Conservation (phyloP, 2,888 invertebrate genomes). For the Entomobrya multifasciata region DNA sequence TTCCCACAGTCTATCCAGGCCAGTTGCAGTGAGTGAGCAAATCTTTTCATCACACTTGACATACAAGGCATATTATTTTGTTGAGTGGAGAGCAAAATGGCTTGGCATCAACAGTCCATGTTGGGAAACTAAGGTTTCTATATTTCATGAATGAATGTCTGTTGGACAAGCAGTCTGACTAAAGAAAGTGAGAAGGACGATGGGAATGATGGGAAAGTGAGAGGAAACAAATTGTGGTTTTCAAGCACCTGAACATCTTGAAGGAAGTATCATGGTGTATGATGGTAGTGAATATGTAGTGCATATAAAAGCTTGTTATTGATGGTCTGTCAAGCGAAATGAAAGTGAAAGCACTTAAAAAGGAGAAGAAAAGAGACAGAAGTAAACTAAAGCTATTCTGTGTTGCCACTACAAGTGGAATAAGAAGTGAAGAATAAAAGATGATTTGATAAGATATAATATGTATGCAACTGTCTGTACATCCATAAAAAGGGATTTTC, state of each 20-base stretch:
- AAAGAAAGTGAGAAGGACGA: too few species aligned
- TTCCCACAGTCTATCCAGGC: too few species aligned
- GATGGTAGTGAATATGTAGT: too few species aligned
- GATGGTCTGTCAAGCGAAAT: conserved; percentile 63
- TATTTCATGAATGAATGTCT: too few species aligned
- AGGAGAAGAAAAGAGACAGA: conserved; percentile 36
- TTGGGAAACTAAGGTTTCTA: too few species aligned
- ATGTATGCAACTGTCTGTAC: too few species aligned
- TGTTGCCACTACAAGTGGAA: background rate
- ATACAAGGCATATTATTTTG: background rate
- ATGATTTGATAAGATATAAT: background rate
- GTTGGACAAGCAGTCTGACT: too few species aligned
- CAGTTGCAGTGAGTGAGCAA: too few species aligned
- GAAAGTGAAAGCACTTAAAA: conserved; percentile 47
- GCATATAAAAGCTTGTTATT: conserved; percentile 58
- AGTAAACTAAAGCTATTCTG: background rate
- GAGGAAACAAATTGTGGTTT: conserved; percentile 41
- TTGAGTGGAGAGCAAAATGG: background rate
- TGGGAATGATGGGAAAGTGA: conserved; percentile 36
- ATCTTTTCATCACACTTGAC: background rate
- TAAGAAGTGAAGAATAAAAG: conserved; percentile 3
- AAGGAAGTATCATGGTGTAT: too few species aligned
- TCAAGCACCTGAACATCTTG: conserved; percentile 47
- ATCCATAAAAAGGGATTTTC: too few species aligned
- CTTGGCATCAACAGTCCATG: background rate